A percentile compares a stretch with the other conserved stretches of the same genome.
These are phyloP conservation scores for Amphiprion clarkii DNA, from an alignment of 2,797 vertebrate genomes.

Conservation along the genomic window DNA sequence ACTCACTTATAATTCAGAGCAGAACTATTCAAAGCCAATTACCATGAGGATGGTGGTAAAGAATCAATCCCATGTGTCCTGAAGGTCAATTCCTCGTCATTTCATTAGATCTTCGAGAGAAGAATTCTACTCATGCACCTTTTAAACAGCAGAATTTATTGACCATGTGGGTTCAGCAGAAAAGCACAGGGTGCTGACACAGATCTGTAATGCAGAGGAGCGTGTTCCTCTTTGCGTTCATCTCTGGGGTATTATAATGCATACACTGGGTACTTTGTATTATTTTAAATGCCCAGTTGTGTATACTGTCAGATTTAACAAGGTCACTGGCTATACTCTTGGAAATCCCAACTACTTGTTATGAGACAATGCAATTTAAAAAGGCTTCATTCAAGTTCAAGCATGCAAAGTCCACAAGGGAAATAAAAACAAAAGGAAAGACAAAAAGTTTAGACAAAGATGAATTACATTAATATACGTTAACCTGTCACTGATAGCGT, in stretches of 20 bases:
- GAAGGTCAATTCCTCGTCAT: constrained; percentile 78
- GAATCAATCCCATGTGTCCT: constrained; percentile 78
- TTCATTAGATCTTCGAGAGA: constrained; percentile 74
- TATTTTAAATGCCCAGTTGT: constrained; percentile 38
- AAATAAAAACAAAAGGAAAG: constrained; percentile 43
- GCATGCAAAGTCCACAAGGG: constrained; percentile 1
- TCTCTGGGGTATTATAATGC: constrained; percentile 37
- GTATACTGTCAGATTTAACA: constrained; percentile 37
- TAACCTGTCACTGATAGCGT: constrained; percentile 56
- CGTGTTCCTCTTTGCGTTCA: constrained; percentile 48
- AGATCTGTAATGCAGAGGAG: constrained; percentile 65
- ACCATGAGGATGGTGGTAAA: constrained; percentile 73
- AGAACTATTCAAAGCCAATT: constrained; percentile 75
- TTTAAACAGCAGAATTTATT: constrained; percentile 70
- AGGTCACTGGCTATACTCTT: constrained; percentile 35
- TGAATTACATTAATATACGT: constrained; percentile 63
- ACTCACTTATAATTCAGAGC: constrained; percentile 76
- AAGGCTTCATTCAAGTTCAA: constrained; percentile 10
- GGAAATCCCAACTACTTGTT: constrained; percentile 18
- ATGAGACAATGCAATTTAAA: constrained; percentile 1
- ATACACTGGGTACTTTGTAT: constrained; percentile 22
- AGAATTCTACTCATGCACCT: constrained; percentile 68
- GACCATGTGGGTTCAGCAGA: constrained; percentile 68
- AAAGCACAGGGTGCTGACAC: constrained; percentile 66
- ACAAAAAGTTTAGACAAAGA: constrained; percentile 39